These are phyloP conservation scores for Clostera curtula DNA, from an alignment of 2,888 invertebrate genomes.

Conservation along the genomic window DNA sequence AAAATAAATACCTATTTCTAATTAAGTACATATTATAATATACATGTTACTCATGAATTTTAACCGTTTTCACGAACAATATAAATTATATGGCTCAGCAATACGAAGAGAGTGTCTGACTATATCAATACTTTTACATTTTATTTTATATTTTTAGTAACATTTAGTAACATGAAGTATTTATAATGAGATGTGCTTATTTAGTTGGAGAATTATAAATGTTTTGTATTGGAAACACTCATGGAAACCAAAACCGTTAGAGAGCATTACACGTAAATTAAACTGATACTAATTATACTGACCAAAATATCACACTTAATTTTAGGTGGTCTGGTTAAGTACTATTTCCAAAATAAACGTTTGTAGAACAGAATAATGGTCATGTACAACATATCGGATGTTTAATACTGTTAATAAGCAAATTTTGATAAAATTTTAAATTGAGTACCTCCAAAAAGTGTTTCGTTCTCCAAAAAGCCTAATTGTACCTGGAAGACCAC, in stretches of 20 bases:
- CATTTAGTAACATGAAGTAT: constrained; percentile 22
- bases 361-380: constrained; percentile 49
- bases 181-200: constrained; percentile 17
- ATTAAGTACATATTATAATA: constrained; percentile 61
- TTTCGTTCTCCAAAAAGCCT: constrained; percentile 32
- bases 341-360: constrained; percentile 43
- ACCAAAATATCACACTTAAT: constrained; percentile 66
- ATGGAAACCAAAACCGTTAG: constrained; percentile 35
- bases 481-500: constrained; percentile 47
- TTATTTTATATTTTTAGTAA: constrained; percentile 14
- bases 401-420: neutral
- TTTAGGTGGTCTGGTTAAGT: constrained; percentile 66
- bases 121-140: constrained; percentile 21
- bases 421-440: constrained; percentile 2
- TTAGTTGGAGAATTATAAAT: constrained; percentile 14
- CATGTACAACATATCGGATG: constrained; percentile 30
- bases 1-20: constrained; percentile 67
- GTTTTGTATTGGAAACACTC: constrained; percentile 13
- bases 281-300: constrained; percentile 32
- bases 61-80: constrained; percentile 26
- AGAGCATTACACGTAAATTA: constrained; percentile 53
- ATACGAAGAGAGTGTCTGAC: constrained; percentile 34
- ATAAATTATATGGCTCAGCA: constrained; percentile 59
- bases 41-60: constrained; percentile 33
- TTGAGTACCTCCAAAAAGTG: too few relatives aligned